Evolutionary conservation across 53 echinoderm and acorn worm genomes (phyloP), one percentile per base, ranked within the genome.

Genomic region (Luidia sarsii): DNA sequence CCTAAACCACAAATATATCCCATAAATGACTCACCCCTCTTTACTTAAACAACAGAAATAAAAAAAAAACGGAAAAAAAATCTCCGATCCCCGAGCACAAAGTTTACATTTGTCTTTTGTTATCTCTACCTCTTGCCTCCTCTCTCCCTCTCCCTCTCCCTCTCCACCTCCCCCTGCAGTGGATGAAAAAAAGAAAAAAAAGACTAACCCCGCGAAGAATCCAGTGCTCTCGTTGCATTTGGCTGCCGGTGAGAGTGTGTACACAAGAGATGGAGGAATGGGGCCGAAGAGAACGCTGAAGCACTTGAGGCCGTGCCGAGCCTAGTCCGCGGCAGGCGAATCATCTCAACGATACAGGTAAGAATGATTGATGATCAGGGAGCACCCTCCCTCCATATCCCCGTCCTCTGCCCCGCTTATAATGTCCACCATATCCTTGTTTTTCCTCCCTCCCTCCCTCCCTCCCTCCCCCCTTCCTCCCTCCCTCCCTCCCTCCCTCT

Each of bases 21-120:
- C 23, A 61, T 77, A 61, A 77, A 77, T 77, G 77, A 77, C 59
- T 77, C 77, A 77, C 43, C 77, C 21, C 49, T 60, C 60, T 48
- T 61, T 43, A 7, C 11, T 41, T 41, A 41, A 41, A 41, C 41
- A 41, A 41, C 41, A 11, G 11, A 30, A 45, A 33, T 31, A 46
- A 68, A 66, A 18, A 16, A 52, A 19, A 52, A 16, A 35, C 20
- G 35, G 14, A 54, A 21, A 54, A 39, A 75, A 75, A 57, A 56
- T 77, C 29, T 77, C 46, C 19, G 39, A 43, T 32, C 32, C 61
- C 48, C 19, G 20, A 61, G 43, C 32, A 36, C 46, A 13, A 61
- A 77, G 59, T 60, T 30, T 48, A 45, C 67, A 10, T 24, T 67
- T 67, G 4, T 7, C 35, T 67, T 43, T 67, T 64, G 36, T 35